These are phyloP conservation scores for Trichoplusia ni DNA, from an alignment of 1,140 invertebrate genomes.

Conservation along the genomic window DNA sequence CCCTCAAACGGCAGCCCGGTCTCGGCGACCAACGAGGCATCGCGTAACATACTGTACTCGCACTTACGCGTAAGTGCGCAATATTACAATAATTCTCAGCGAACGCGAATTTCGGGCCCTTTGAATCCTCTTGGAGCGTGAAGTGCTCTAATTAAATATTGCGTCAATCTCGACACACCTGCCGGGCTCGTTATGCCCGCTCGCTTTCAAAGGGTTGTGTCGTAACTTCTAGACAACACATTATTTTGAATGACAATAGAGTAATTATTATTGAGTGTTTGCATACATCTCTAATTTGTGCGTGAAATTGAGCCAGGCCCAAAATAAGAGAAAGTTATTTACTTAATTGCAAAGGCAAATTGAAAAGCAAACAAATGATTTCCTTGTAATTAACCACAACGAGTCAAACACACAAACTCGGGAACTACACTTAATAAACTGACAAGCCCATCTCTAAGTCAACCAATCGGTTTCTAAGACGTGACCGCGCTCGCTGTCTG, in stretches of 20 bases:
- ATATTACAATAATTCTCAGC: constrained; percentile 24
- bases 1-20: not conserved
- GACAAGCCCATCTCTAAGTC: too few species aligned
- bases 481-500: not conserved
- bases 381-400: too few species aligned
- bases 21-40: not conserved
- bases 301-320: too few species aligned
- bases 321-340: too few species aligned
- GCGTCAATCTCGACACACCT: constrained; percentile 25
- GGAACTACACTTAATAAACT: constrained; percentile 7
- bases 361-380: too few species aligned
- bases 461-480: constrained; percentile 4
- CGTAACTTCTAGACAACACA: constrained; percentile 9
- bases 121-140: constrained; percentile 21
- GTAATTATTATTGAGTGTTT: constrained; percentile 2
- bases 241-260: constrained; percentile 20
- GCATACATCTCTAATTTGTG: not conserved
- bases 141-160: constrained; percentile 33
- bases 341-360: too few species aligned
- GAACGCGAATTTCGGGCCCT: constrained; percentile 17
- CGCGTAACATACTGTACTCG: constrained; percentile 18
- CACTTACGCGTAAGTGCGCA: constrained; percentile 12
- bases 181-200: not conserved
- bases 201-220: constrained; percentile 2
- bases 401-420: too few species aligned